Evolutionary conservation across 2,888 invertebrate species (phyloP).

Genomic region (Marasmarcha lunaedactyla): DNA sequence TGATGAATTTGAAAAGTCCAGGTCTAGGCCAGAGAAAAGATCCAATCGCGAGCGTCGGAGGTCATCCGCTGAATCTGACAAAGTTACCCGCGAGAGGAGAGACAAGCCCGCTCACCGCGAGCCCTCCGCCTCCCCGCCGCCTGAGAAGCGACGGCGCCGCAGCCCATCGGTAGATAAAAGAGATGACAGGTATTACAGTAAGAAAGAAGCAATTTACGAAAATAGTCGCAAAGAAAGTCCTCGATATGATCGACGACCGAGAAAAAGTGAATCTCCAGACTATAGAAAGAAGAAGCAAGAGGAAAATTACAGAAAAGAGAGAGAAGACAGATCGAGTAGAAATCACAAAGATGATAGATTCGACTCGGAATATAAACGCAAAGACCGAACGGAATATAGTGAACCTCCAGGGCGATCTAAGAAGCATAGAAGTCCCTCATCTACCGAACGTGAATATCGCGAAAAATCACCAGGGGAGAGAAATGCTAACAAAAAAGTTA

Average conservation of each 20-base stretch:
- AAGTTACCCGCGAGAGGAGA: slow-evolving; percentile 25
- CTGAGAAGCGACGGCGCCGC: slow-evolving; percentile 40
- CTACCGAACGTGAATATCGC: slow-evolving; percentile 18
- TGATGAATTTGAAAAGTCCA: slow-evolving; percentile 20
- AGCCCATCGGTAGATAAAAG: slow-evolving; percentile 35
- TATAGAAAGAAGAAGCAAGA: slow-evolving; percentile 24
- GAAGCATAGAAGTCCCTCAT: slow-evolving; percentile 31
- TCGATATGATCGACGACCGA: slow-evolving; percentile 25
- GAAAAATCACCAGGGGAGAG: slow-evolving; percentile 27
- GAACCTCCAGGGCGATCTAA: slow-evolving; percentile 21
- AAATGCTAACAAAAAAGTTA: slow-evolving; percentile 16
- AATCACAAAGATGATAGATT: slow-evolving; percentile 23
- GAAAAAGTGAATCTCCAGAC: slow-evolving; percentile 28
- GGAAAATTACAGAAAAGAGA: slow-evolving; percentile 26
- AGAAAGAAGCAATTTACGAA: slow-evolving; percentile 25
- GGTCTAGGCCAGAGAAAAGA: slow-evolving; percentile 24
- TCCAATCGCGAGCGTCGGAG: slow-evolving; percentile 29
- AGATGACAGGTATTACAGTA: slow-evolving; percentile 13
- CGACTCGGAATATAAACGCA: slow-evolving; percentile 29
- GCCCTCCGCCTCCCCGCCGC: slow-evolving; percentile 36
- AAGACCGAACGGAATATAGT: slow-evolving; percentile 23
- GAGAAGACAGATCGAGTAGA: slow-evolving; percentile 20
- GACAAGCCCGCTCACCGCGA: slow-evolving; percentile 31
- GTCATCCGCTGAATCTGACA: slow-evolving; percentile 35
- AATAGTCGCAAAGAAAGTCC: slow-evolving; percentile 24